Evolutionary conservation across 2,888 invertebrate species (phyloP), one percentile per base, ranked within the genome.

Genomic region (Napeogenes inachia): DNA sequence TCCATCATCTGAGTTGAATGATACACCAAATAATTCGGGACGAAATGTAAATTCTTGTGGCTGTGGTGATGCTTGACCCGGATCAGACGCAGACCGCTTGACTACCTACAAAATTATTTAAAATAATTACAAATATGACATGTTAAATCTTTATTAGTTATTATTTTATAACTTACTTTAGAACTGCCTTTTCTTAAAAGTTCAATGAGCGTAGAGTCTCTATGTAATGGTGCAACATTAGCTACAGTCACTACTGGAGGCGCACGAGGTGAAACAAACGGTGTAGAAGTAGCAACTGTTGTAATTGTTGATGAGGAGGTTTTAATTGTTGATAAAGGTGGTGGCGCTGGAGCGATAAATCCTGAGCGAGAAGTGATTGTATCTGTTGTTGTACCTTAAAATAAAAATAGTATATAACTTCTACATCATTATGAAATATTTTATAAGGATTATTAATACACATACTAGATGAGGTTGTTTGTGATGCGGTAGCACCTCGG

Each of bases 181-280:
- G 92, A 89, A 68, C 82, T 88, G 54, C 94, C 93, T 67, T 94
- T 92, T 84, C 95, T 96, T 57, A 96, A 87, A 61, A 96, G 90
- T 81, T 95, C 96, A 67, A 95, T 95, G 54, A 96, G 87, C 4
- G 95, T 95, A 66, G 95, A 95, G 69, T 95, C 95, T 81, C 95
- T 94, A 62, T 93, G 93, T 32, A 78, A 84, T 54, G 80, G 74
- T 45, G 79, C 68, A 59, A 75, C 69, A 63, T 81, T 87, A 61
- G 91, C 84, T 30, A 84, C 76, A 0, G 79, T 87, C 74, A 78
- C 84, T 62, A 80, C 84, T 57, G 81, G 86, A 6, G 89, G 89
- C 6, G 83, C 85, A 73, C 85, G 85, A 68, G 87, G 90, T 0
- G 92, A 87, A 69, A 79, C 82, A 70, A 82, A 92, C 61, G 87